Conservation (phyloP, 2,797 vertebrate species). For the Moxostoma hubbsi region DNA sequence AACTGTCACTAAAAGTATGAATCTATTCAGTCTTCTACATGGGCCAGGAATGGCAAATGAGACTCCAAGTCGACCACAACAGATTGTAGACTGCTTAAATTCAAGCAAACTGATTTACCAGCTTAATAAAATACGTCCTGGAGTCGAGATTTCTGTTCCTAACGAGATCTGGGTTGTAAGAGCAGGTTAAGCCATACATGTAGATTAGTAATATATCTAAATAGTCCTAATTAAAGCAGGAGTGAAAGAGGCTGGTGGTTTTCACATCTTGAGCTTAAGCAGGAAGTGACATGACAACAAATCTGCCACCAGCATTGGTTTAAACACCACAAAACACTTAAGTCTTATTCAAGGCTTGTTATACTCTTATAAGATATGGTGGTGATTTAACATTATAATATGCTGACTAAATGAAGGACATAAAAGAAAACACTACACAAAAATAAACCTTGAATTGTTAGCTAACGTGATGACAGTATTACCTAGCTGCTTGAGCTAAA, state of each 20-base stretch:
- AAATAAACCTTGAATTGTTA: neutral
- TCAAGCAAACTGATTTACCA: slow-evolving; percentile 12
- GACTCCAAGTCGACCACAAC: slow-evolving; percentile 4
- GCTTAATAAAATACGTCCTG: slow-evolving; percentile 18
- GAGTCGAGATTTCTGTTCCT: slow-evolving; percentile 17
- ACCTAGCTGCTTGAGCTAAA: slow-evolving; percentile 25
- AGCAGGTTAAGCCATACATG: slow-evolving; percentile 60
- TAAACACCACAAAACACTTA: neutral
- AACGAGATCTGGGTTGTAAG: slow-evolving; percentile 50
- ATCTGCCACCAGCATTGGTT: slow-evolving; percentile 18
- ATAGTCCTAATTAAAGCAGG: slow-evolving; percentile 39
- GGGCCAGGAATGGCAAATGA: slow-evolving; percentile 2
- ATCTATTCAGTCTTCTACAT: neutral
- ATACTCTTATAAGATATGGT: neutral
- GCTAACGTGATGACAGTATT: slow-evolving; percentile 18
- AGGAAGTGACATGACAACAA: slow-evolving; percentile 34
- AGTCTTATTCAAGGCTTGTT: neutral
- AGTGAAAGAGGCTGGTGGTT: slow-evolving; percentile 34
- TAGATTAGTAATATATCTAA: slow-evolving; percentile 67
- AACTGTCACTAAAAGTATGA: no score
- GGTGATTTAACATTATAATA: slow-evolving; percentile 4
- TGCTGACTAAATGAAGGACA: neutral
- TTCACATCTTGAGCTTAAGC: slow-evolving; percentile 4
- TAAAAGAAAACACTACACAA: neutral
- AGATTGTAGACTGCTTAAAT: slow-evolving; percentile 31